These are phyloP conservation scores for Eupithecia abbreviata DNA, from an alignment of 2,888 invertebrate species.

Conservation along the genomic window DNA sequence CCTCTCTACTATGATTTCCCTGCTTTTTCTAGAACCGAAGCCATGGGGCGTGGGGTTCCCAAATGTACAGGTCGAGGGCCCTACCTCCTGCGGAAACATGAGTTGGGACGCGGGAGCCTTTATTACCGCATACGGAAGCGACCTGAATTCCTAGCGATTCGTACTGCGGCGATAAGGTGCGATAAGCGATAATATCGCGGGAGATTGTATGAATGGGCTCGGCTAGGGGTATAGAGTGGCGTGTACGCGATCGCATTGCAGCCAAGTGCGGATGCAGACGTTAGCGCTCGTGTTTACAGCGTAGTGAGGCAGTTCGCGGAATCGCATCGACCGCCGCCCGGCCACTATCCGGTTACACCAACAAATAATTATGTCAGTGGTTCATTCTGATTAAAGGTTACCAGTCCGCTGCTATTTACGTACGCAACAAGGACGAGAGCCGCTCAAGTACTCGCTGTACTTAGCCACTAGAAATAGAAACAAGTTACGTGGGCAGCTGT, in stretches of 20 bases:
- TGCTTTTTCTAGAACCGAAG: constrained; percentile 81
- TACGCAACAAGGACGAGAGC: constrained; percentile 61
- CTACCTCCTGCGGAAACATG: constrained; percentile 15
- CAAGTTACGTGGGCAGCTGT: constrained; percentile 75
- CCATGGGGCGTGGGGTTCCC: constrained; percentile 77
- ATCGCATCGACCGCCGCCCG: constrained; percentile 56
- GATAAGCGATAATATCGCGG: constrained; percentile 43
- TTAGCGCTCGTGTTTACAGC: constrained; percentile 63
- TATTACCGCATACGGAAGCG: constrained; percentile 56
- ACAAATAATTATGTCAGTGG: constrained; percentile 79
- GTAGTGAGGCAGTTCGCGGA: constrained; percentile 71
- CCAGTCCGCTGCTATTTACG: constrained; percentile 58
- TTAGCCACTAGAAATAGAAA: constrained; percentile 71
- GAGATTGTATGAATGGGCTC: constrained; percentile 71
- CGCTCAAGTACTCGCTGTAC: constrained; percentile 61
- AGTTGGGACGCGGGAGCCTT: constrained; percentile 17
- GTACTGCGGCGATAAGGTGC: constrained; percentile 60
- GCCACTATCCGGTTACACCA: constrained; percentile 70
- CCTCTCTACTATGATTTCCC: constrained; percentile 75
- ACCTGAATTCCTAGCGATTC: constrained; percentile 62
- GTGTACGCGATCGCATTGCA: constrained; percentile 62
- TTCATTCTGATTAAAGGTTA: constrained; percentile 69
- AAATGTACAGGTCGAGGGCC: constrained; percentile 75
- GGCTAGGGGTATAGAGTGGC: constrained; percentile 48
- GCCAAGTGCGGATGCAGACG: constrained; percentile 65